Conservation (phyloP, 2,797 vertebrate species). For the Xiphophorus birchmanni region DNA sequence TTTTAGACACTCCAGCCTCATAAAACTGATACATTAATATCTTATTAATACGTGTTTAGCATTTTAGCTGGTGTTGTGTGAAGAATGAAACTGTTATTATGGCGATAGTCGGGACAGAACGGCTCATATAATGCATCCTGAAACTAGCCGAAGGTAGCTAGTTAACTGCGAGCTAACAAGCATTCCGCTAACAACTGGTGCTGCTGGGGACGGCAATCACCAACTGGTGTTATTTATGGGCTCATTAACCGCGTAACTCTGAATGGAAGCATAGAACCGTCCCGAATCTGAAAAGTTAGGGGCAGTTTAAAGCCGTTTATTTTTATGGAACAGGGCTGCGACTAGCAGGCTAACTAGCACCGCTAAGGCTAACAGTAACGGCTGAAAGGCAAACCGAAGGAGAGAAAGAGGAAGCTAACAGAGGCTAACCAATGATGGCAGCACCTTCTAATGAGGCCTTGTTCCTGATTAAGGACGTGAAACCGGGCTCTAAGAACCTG, state of each 20-base stretch:
- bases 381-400: background rate
- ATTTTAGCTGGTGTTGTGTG: background rate
- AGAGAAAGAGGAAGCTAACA: background rate
- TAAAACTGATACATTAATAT: background rate
- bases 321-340: background rate
- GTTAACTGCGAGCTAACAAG: slow-evolving; percentile 48
- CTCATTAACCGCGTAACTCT: background rate
- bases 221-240: background rate
- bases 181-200: background rate
- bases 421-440: slow-evolving; percentile 72
- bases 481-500: slow-evolving; percentile 96
- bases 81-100: slow-evolving; percentile 36
- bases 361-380: slow-evolving; percentile 39
- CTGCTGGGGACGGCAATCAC: background rate
- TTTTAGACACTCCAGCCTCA: background rate
- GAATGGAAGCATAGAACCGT: background rate
- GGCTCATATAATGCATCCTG: slow-evolving; percentile 12
- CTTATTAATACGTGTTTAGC: background rate
- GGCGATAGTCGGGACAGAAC: slow-evolving; percentile 22
- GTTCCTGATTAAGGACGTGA: slow-evolving; percentile 95
- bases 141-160: slow-evolving; percentile 43
- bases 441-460: slow-evolving; percentile 84
- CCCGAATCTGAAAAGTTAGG: background rate
- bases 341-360: slow-evolving; percentile 51
- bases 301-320: background rate